Base-by-base conservation (phyloP, 2,888 invertebrate species). In the Nebria salina region DNA sequence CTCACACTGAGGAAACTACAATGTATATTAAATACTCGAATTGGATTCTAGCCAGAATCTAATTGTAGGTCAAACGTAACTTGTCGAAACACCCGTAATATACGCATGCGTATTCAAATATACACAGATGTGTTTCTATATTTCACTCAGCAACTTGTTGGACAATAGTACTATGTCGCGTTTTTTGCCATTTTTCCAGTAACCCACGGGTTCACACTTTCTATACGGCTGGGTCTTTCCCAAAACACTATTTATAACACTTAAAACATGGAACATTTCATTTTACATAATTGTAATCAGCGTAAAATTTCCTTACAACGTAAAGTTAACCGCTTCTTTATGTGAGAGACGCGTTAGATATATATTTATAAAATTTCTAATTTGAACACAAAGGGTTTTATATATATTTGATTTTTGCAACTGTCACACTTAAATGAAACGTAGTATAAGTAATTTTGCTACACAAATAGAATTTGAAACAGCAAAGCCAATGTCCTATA, bases 1-100 rank as follows among this genome's bases (percentile, higher is more conserved):
- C 34, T 4, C 34, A 34, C 34, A 34, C 34, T 34, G 34, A 34
- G 34, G 34, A 54, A 54, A 13, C 54, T 11, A 54, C 8, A 3
- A 54, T 54, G 54, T 54, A 13, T 54, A 54, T 13, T 11, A 54
- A 54, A 34, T 72, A 72, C 41, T 72, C 34, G 26, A 8, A 26
- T 54, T 74, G 74, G 74, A 42, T 43, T 11, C 15, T 1, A 74
- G 74, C 74, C 74, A 74, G 54, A 72, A 11, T 74, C 74, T 74
- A 74, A 74, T 74, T 74, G 74, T 74, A 74, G 74, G 74, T 74
- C 74, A 74, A 74, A 74, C 74, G 54, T 43, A 74, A 74, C 74
- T 34, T 34, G 2, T 34, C 34, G 54, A 54, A 54, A 54, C 54
- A 54, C 54, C 54, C 68, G 68, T 26, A 25, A 26, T 26, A 68